These are phyloP conservation scores for Tiliacea aurago DNA, from an alignment of 2,888 invertebrate species.

Conservation along the genomic window DNA sequence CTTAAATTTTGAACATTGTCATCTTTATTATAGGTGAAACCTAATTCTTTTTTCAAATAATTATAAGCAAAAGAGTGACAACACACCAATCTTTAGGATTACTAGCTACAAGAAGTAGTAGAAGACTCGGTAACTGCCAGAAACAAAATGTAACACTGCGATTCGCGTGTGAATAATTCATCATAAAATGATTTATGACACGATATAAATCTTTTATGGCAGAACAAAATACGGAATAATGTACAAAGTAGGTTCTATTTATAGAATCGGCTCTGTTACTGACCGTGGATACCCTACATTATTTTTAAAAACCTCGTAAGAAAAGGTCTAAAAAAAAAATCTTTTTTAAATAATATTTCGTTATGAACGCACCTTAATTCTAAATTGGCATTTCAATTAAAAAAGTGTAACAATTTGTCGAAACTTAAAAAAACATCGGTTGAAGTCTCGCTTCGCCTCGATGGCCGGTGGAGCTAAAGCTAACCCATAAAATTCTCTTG, in stretches of 20 bases:
- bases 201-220: constrained; percentile 60
- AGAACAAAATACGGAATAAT: constrained; percentile 59
- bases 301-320: constrained; percentile 28
- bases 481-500: constrained; percentile 82
- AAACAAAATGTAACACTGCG: constrained; percentile 50
- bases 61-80: constrained; percentile 1
- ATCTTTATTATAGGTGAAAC: not conserved
- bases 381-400: constrained; percentile 60
- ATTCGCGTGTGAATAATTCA: constrained; percentile 64
- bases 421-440: constrained; percentile 63
- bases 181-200: constrained; percentile 57
- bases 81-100: constrained; percentile 3
- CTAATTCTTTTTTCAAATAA: not conserved
- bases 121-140: constrained; percentile 24
- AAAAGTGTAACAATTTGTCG: constrained; percentile 69
- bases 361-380: constrained; percentile 31
- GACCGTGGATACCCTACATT: constrained; percentile 41
- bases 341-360: constrained; percentile 6
- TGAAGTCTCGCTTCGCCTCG: constrained; percentile 58
- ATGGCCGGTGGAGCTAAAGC: constrained; percentile 69
- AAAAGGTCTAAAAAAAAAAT: not conserved
- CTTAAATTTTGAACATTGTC: constrained; percentile 13
- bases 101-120: constrained; percentile 19
- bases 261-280: constrained; percentile 48
- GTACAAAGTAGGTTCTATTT: constrained; percentile 55